Percentiles rank a stretch among this genome's conserved stretches.
These are phyloP conservation scores for Ramphastos sulfuratus DNA, from an alignment of 2,113 vertebrate species.

Conservation along the genomic window DNA sequence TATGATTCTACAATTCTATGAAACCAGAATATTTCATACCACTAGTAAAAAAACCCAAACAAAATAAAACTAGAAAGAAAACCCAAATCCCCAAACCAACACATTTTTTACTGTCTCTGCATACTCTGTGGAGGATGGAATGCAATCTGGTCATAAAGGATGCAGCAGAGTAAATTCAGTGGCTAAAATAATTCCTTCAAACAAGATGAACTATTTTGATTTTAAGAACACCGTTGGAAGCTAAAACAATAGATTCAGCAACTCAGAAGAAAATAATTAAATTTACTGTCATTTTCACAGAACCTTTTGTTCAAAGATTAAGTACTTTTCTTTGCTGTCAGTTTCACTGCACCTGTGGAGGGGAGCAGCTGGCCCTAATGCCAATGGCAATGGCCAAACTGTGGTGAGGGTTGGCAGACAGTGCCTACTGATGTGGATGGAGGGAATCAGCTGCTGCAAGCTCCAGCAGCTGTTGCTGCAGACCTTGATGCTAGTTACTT, in stretches of 20 bases:
- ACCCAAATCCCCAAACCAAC: background rate
- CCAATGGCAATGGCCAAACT: fast-evolving
- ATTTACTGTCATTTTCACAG: background rate
- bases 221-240: background rate
- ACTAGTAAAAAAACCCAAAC: background rate
- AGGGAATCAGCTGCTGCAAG: background rate
- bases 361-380: fast-evolving
- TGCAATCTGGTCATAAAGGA: background rate
- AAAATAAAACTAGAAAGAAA: background rate
- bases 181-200: background rate
- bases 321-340: background rate
- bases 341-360: background rate
- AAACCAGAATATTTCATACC: background rate
- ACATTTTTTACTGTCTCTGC: background rate
- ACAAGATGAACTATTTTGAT: background rate
- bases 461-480: background rate
- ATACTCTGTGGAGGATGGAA: background rate
- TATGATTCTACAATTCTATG: background rate
- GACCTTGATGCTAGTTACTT: background rate
- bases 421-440: no score
- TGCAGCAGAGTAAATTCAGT: background rate
- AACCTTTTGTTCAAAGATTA: background rate
- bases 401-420: fast-evolving
- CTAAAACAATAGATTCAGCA: background rate
- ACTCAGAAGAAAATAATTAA: background rate